Evolutionary conservation across 2,797 vertebrate genomes (phyloP).

Genomic region (Centropyge bicolor): DNA sequence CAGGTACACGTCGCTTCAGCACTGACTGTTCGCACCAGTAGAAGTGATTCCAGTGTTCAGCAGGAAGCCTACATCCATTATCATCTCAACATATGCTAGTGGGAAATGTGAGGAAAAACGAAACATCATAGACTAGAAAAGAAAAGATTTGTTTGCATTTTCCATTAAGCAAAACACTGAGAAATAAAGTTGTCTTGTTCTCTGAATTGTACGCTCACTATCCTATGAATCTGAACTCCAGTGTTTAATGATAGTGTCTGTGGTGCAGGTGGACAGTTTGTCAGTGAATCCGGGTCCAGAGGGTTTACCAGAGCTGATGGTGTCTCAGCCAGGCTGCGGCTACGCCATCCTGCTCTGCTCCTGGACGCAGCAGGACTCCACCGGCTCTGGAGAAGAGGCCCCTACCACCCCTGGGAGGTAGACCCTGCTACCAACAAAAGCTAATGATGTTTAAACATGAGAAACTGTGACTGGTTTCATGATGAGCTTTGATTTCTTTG

Average conservation of each 20-base stretch:
- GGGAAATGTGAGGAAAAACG: too few relatives aligned
- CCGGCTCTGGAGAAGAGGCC: slow-evolving; percentile 66
- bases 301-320: slow-evolving; percentile 94
- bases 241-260: background rate
- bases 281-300: slow-evolving; percentile 92
- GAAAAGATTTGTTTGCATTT: too few relatives aligned
- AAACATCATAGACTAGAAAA: too few relatives aligned
- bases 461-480: background rate
- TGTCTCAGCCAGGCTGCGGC: slow-evolving; percentile 97
- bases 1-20: slow-evolving; percentile 85
- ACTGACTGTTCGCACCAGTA: background rate
- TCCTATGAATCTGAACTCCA: background rate
- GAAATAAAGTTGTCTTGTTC: background rate
- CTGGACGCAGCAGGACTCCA: slow-evolving; percentile 88
- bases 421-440: background rate
- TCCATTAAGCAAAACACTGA: background rate
- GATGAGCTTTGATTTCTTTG: background rate
- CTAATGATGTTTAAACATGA: accelerated
- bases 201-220: background rate
- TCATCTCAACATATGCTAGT: too few relatives aligned
- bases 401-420: slow-evolving; percentile 79
- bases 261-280: slow-evolving; percentile 94
- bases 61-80: background rate
- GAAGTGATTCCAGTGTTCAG: too few relatives aligned
- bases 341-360: slow-evolving; percentile 94